These are phyloP conservation scores for Dynastes grantii DNA, from an alignment of 2,888 invertebrate genomes.

Conservation along the genomic window DNA sequence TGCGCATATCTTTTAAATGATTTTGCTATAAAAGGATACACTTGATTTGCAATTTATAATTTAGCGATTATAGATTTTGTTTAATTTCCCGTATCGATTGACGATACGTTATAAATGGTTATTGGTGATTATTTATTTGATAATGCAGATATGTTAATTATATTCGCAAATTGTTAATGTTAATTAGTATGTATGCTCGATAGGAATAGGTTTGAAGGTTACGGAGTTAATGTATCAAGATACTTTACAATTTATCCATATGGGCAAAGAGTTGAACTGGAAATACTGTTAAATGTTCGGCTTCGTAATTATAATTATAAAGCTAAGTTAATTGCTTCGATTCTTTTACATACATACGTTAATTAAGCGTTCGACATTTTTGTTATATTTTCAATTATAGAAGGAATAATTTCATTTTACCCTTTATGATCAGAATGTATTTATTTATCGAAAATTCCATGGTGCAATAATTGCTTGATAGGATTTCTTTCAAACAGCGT, in stretches of 20 bases:
- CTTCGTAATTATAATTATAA: conserved; percentile 12
- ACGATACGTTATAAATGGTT: not conserved
- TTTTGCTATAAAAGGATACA: conserved; percentile 9
- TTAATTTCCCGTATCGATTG: conserved; percentile 7
- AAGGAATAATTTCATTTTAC: not conserved
- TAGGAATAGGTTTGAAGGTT: not conserved
- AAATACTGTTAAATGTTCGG: conserved; percentile 34
- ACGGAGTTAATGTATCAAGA: not conserved
- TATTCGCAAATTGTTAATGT: not conserved
- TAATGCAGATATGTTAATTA: conserved; percentile 7
- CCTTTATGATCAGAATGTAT: too few species aligned
- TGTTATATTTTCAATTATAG: not conserved
- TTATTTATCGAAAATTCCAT: too few species aligned
- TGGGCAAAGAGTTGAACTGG: not conserved
- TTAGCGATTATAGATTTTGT: not conserved
- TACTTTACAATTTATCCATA: not conserved
- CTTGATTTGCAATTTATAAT: conserved; percentile 10
- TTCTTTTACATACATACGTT: not conserved
- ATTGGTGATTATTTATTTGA: conserved; percentile 7
- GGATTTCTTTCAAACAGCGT: too few species aligned
- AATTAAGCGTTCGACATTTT: not conserved
- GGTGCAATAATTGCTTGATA: too few species aligned
- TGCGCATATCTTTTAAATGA: not conserved
- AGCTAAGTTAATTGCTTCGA: conserved; percentile 1
- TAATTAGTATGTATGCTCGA: too few species aligned